These are phyloP conservation scores for Porites cylindrica DNA, from an alignment of 92 coral and sea anemone genomes.

Conservation along the genomic window DNA sequence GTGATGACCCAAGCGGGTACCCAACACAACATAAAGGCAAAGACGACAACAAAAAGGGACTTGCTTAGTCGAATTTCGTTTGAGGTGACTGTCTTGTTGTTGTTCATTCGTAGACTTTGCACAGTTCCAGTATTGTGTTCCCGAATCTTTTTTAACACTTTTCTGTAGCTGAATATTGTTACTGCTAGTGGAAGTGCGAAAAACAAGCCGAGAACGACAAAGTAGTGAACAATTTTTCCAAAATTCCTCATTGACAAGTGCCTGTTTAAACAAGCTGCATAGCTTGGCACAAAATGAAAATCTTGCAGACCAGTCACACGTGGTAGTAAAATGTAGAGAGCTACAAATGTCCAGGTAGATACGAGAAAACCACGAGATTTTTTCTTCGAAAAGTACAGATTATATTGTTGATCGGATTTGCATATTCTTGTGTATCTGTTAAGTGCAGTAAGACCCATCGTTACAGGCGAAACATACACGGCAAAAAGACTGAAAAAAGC, in stretches of 20 bases:
- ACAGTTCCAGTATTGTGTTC: background rate
- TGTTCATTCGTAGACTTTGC: background rate
- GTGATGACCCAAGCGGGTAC: background rate
- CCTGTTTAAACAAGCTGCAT: too few species aligned
- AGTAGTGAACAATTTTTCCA: too few species aligned
- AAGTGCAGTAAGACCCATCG: slow-evolving; percentile 2
- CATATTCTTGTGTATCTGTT: background rate
- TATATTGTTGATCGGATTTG: background rate
- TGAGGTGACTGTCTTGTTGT: background rate
- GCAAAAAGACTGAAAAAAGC: background rate
- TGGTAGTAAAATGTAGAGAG: too few species aligned
- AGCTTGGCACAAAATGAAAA: too few species aligned
- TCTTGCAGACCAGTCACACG: too few species aligned
- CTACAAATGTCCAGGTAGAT: too few species aligned
- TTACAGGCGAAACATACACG: slow-evolving; percentile 1
- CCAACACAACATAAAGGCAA: slow-evolving; percentile 12
- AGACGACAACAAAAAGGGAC: background rate
- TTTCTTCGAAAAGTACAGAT: background rate
- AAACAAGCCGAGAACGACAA: background rate
- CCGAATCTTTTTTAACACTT: background rate
- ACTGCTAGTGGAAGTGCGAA: background rate
- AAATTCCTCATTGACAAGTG: too few species aligned
- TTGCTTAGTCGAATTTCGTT: background rate
- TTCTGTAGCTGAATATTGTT: background rate
- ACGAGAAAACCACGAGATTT: too few species aligned